Conservation (phyloP, 1,140 invertebrate genomes). For the Penaeus japonicus region DNA sequence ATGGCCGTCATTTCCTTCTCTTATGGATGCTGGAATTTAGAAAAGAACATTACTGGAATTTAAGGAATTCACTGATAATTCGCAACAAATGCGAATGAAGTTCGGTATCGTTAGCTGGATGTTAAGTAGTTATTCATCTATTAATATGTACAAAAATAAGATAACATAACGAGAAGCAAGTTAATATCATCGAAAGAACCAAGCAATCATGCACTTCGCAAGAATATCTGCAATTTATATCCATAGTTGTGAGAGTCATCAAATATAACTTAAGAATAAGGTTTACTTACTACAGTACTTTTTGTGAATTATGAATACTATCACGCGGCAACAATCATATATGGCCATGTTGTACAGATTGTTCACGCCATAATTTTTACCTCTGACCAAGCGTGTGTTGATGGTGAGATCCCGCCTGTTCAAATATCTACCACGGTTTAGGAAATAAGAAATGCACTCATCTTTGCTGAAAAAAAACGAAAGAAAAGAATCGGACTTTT, state of each 20-base stretch:
- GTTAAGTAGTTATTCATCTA: too few species aligned
- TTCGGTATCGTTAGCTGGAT: too few species aligned
- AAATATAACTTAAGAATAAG: too few species aligned
- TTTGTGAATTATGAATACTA: not conserved
- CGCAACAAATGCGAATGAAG: too few species aligned
- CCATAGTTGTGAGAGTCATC: too few species aligned
- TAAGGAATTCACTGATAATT: too few species aligned
- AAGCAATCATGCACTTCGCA: too few species aligned
- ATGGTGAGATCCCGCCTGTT: conserved; percentile 15
- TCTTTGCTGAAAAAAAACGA: not conserved
- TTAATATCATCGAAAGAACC: too few species aligned
- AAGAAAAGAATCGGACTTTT: too few species aligned
- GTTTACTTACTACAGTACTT: not conserved
- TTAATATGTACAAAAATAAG: too few species aligned
- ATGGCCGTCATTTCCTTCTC: not conserved
- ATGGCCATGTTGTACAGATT: conserved; percentile 8
- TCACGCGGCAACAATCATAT: not conserved
- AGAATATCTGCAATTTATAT: too few species aligned
- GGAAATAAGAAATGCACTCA: not conserved
- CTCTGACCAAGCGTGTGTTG: conserved; percentile 28
- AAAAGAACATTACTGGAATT: not conserved
- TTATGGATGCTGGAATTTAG: not conserved
- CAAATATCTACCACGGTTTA: not conserved
- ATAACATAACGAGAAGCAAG: too few species aligned
- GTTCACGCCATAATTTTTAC: conserved; percentile 26